Percentiles rank a stretch among this genome's conserved stretches.
These are phyloP conservation scores for Cerceris ruficornis DNA, from an alignment of 2,888 invertebrate genomes.

Conservation along the genomic window DNA sequence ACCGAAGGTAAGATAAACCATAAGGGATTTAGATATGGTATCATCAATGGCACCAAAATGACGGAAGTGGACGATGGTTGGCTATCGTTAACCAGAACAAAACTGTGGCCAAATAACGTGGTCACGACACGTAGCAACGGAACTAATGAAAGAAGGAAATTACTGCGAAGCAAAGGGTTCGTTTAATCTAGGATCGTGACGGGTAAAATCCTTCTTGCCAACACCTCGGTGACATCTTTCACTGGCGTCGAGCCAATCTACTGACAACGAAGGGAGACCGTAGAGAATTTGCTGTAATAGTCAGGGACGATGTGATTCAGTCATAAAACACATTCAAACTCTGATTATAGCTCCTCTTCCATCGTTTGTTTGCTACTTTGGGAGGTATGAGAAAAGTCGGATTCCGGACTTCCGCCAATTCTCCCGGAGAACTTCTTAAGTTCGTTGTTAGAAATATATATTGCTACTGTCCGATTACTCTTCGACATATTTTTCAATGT, in stretches of 20 bases:
- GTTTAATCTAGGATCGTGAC: constrained; percentile 44
- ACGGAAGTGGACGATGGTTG: neutral
- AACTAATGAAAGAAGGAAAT: constrained; percentile 14
- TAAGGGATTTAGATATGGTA: neutral
- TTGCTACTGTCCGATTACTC: neutral
- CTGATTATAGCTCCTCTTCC: constrained; percentile 12
- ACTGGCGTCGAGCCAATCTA: constrained; percentile 39
- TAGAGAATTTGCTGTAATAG: constrained; percentile 10
- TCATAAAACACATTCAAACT: constrained; percentile 21
- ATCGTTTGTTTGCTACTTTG: neutral
- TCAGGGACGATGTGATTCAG: neutral
- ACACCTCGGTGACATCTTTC: constrained; percentile 38
- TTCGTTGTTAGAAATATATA: too few relatives aligned
- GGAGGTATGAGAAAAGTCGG: neutral
- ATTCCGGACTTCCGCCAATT: too few relatives aligned
- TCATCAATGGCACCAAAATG: neutral
- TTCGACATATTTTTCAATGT: neutral
- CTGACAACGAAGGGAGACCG: constrained; percentile 10
- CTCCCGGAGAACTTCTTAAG: too few relatives aligned
- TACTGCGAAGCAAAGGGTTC: constrained; percentile 32
- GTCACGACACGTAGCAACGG: neutral
- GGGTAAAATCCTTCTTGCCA: constrained; percentile 25
- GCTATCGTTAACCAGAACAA: neutral
- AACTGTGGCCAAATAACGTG: neutral
- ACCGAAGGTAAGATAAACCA: too few relatives aligned